A percentile compares a stretch with the other conserved stretches of the same genome.
These are phyloP conservation scores for Altica lythri DNA, from an alignment of 2,888 invertebrate species.

Conservation along the genomic window DNA sequence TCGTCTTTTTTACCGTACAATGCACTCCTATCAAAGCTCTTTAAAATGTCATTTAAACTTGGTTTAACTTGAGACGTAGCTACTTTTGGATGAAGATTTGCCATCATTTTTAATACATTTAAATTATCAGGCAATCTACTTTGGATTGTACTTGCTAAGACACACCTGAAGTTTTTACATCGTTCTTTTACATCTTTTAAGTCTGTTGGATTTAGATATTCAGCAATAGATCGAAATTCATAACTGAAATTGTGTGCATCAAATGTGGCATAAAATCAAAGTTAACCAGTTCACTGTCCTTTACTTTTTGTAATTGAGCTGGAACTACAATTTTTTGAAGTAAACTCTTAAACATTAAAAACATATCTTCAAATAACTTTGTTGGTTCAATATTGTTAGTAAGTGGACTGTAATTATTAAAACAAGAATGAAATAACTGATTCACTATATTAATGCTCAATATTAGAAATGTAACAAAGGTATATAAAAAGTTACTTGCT, in stretches of 20 bases:
- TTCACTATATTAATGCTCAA: not conserved
- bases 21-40: not conserved
- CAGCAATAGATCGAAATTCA: not conserved
- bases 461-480: not conserved
- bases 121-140: not conserved
- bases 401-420: no score
- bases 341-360: not conserved
- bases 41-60: not conserved
- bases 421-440: not conserved
- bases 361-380: not conserved
- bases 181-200: slow-evolving; percentile 1
- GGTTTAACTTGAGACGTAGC: not conserved
- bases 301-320: not conserved
- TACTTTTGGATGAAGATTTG: not conserved
- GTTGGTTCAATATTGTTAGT: not conserved
- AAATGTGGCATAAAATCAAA: not conserved
- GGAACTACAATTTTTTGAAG: not conserved
- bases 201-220: not conserved
- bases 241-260: not conserved
- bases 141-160: not conserved
- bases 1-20: not conserved
- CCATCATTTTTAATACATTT: not conserved
- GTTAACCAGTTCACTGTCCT: not conserved
- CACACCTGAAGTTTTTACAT: not conserved
- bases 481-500: no score